Evolutionary conservation across 2,797 vertebrate species (phyloP).

Genomic region (Clarias fuscus): DNA sequence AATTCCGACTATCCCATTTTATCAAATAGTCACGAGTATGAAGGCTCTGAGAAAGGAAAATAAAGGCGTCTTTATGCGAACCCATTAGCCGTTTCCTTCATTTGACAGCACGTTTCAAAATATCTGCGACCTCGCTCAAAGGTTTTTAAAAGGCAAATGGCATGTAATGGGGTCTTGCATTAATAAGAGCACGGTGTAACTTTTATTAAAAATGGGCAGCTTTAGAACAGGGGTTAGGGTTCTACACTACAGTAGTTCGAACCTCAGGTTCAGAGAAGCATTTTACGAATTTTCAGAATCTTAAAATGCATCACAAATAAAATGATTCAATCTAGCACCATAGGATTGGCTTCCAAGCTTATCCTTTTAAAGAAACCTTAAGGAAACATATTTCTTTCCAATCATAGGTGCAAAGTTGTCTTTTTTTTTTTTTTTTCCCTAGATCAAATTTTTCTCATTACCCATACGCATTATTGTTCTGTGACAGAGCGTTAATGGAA

Average conservation of each 20-base stretch:
- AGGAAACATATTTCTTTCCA: not conserved
- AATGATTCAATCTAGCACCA: too few relatives aligned
- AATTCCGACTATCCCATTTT: constrained; percentile 26
- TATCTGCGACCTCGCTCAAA: not conserved
- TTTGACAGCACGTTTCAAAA: constrained; percentile 27
- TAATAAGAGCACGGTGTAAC: not conserved
- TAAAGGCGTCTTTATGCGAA: constrained; percentile 13
- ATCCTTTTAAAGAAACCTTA: not conserved
- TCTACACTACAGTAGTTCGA: not conserved
- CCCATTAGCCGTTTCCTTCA: constrained; percentile 13
- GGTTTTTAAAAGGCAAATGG: not conserved
- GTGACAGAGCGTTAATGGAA: not conserved
- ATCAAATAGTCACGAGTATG: constrained; percentile 36
- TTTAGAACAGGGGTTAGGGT: not conserved
- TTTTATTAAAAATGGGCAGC: not conserved
- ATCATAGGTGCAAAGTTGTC: not conserved
- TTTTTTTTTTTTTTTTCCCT: not conserved
- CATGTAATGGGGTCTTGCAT: constrained; percentile 4
- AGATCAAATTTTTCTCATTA: not conserved
- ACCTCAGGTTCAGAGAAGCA: not conserved
- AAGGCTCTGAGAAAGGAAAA: constrained; percentile 18
- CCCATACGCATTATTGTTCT: not conserved
- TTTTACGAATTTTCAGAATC: not conserved
- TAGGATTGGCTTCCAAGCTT: not conserved
- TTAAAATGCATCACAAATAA: not conserved